Conservation (phyloP, 2,113 vertebrate genomes). For the Girardinichthys multiradiatus region DNA sequence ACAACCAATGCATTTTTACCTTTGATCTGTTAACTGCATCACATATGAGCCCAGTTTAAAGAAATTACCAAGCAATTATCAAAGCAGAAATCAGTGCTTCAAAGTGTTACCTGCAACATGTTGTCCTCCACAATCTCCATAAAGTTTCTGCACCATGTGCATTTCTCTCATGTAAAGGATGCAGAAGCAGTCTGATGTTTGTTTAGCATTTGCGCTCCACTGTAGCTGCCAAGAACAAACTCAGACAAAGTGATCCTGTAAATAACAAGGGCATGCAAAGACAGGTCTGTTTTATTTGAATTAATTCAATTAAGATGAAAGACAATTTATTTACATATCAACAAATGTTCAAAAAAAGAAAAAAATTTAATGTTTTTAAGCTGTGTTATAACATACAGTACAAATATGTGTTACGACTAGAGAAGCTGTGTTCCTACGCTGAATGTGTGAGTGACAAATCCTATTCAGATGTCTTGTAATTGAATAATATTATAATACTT, state of each 20-base stretch:
- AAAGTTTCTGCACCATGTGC: constrained; percentile 17
- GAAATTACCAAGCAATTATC: constrained; percentile 11
- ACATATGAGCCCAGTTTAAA: background rate
- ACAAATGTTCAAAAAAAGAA: constrained; percentile 60
- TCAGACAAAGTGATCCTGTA: constrained; percentile 71
- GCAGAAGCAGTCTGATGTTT: constrained; percentile 27
- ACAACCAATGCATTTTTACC: constrained; percentile 17
- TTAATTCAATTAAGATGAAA: constrained; percentile 28
- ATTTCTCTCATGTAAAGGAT: constrained; percentile 2
- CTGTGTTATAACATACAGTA: constrained; percentile 68
- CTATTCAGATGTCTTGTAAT: constrained; percentile 73
- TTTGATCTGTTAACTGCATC: constrained; percentile 1
- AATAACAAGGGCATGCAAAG: constrained; percentile 79
- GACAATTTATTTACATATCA: constrained; percentile 69
- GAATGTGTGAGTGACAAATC: constrained; percentile 74
- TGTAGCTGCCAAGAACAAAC: constrained; percentile 72
- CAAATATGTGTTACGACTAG: constrained; percentile 72
- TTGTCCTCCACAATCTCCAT: constrained; percentile 15
- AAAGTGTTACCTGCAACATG: constrained; percentile 10
- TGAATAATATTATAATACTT: constrained; percentile 65
- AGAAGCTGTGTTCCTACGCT: constrained; percentile 74
- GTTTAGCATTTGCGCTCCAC: constrained; percentile 53
- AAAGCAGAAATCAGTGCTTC: constrained; percentile 2
- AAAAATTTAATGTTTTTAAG: constrained; percentile 60
- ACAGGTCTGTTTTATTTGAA: constrained; percentile 68